These are phyloP conservation scores for Trichonephila clavata DNA, from an alignment of 1,140 invertebrate genomes.

Conservation along the genomic window DNA sequence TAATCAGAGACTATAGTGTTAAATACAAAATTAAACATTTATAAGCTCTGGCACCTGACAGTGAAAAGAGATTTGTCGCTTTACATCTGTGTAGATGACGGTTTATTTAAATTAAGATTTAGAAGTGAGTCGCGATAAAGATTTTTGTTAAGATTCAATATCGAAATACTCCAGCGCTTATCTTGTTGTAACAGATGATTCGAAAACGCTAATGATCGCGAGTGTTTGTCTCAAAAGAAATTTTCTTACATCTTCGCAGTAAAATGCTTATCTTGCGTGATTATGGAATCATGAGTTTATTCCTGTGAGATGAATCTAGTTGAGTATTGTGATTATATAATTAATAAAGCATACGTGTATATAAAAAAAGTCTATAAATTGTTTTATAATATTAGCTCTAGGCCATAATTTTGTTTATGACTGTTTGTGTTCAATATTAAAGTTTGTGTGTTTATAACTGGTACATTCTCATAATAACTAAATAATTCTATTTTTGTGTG, in stretches of 20 bases:
- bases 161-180: neutral
- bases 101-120: neutral
- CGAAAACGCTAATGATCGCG: neutral
- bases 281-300: neutral
- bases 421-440: no score
- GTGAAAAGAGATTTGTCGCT: neutral
- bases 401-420: no score
- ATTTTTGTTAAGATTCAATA: neutral
- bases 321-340: no score
- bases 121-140: neutral
- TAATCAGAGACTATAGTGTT: neutral
- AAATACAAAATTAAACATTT: neutral
- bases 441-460: no score
- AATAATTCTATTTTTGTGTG: no score
- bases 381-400: no score
- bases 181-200: conserved; percentile 7
- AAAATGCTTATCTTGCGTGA: neutral
- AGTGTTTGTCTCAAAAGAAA: neutral
- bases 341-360: no score
- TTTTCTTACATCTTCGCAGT: neutral
- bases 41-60: neutral
- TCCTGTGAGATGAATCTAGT: neutral
- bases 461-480: no score
- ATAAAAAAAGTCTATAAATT: no score
- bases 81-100: neutral